Evolutionary conservation across 2,888 invertebrate genomes (phyloP), one percentile per base, ranked within the genome.

Genomic region (Sinodicranocentrus sp.): DNA sequence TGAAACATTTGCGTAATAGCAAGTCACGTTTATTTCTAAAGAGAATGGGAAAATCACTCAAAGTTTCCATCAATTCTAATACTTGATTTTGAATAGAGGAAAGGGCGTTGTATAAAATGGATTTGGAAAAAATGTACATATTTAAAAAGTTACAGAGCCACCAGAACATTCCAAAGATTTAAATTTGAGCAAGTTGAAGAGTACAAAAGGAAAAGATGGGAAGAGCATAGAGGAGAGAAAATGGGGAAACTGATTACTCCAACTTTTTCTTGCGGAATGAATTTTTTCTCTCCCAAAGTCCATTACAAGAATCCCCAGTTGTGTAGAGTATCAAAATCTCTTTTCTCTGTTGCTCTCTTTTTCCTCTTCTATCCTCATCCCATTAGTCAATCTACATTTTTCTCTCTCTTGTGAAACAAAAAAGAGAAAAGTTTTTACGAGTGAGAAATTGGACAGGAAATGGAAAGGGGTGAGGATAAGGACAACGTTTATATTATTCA

Each of bases 371-470:
- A 6, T 48, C 48, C 48, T 59, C 26, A 26, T 59, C 25, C 59
- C 59, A 59, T 59, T 59, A 59, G 59, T 23, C 59, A 59, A 59
- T 59, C 33, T 33, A 33, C n/a, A n/a, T n/a, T n/a, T n/a, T n/a
- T n/a, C n/a, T n/a, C n/a, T n/a, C n/a, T n/a, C n/a, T n/a, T 8
- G 39, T 13, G 8, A 39, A 13, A 39, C 8, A 39, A 13, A 39
- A 13, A 13, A 13, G 39, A 39, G 39, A 39, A 13, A 13, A 39
- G 39, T 13, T 39, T n/a, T n/a, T n/a, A n/a, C n/a, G n/a, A n/a
- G n/a, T 39, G 39, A 39, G 39, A 39, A 39, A 39, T 8, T 39
- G 39, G 39, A 6, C 6, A 39, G 8, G 39, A 39, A 39, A 13
- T 8, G 39, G 39, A 39, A 39, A 8, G 13, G 39, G 13, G 39